Conservation (phyloP, 2,113 vertebrate species). For the Neolamprologus falcicula region DNA sequence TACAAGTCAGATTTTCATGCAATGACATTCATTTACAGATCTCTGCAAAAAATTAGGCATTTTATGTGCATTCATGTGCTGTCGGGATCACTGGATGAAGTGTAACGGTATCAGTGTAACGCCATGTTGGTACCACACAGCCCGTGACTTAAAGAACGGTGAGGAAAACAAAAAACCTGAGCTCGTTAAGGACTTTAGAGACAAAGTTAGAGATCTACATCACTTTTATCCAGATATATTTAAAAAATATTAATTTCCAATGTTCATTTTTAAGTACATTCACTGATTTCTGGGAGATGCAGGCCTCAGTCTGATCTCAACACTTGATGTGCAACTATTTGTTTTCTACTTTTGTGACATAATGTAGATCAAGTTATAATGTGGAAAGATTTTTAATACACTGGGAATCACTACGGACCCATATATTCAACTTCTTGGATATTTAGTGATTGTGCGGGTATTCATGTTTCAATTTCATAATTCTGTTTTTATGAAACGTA, state of each 20-base stretch:
- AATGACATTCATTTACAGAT: background rate
- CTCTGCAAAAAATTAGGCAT: background rate
- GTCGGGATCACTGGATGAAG: background rate
- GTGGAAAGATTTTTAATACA: background rate
- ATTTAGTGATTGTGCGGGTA: background rate
- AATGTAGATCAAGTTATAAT: background rate
- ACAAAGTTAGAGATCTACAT: background rate
- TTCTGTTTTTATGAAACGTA: background rate
- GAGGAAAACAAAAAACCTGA: background rate
- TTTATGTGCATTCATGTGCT: slow-evolving; percentile 41
- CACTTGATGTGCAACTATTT: background rate
- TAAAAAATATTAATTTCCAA: background rate
- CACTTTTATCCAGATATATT: background rate
- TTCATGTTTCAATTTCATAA: background rate
- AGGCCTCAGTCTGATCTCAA: background rate
- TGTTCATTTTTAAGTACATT: background rate
- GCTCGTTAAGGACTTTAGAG: background rate
- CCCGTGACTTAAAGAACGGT: background rate
- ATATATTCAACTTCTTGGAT: background rate
- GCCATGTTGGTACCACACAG: background rate
- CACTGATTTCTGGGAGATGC: background rate
- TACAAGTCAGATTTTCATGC: slow-evolving; percentile 10
- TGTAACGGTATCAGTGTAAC: background rate
- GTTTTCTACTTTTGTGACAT: background rate
- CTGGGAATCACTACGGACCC: background rate